Conservation (phyloP, 2,797 vertebrate species). For the Acanthurus leucopareius region DNA sequence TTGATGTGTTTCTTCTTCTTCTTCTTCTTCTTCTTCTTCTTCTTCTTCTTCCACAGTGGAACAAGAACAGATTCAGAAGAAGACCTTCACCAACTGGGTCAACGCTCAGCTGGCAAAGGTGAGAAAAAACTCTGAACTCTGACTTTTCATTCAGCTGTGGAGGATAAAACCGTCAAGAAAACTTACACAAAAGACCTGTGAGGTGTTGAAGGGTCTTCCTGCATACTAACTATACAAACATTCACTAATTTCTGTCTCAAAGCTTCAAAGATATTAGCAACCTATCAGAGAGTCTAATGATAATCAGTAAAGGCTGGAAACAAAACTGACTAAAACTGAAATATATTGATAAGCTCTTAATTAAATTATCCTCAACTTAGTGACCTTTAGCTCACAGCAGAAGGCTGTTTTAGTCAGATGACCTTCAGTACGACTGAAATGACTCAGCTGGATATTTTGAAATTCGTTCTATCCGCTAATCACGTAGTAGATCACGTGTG, state of each 20-base stretch:
- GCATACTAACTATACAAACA: neutral
- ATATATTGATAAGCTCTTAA: neutral
- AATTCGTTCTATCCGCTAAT: neutral
- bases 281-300: neutral
- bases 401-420: neutral
- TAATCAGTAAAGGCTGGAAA: neutral
- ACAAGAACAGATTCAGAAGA: constrained; percentile 95
- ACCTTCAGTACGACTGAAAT: neutral
- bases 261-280: neutral
- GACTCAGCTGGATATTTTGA: no score
- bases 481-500: no score
- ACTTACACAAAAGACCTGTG: neutral
- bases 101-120: constrained; percentile 96
- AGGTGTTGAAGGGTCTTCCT: neutral
- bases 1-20: neutral
- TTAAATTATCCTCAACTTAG: neutral
- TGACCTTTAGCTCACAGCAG: neutral
- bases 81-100: constrained; percentile 97
- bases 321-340: no score
- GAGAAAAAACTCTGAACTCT: constrained; percentile 53
- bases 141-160: neutral
- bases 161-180: no score
- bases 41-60: constrained; percentile 84
- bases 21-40: constrained; percentile 9
- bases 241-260: neutral